These are phyloP conservation scores for Spodoptera littoralis DNA, from an alignment of 2,888 invertebrate genomes.

Conservation along the genomic window DNA sequence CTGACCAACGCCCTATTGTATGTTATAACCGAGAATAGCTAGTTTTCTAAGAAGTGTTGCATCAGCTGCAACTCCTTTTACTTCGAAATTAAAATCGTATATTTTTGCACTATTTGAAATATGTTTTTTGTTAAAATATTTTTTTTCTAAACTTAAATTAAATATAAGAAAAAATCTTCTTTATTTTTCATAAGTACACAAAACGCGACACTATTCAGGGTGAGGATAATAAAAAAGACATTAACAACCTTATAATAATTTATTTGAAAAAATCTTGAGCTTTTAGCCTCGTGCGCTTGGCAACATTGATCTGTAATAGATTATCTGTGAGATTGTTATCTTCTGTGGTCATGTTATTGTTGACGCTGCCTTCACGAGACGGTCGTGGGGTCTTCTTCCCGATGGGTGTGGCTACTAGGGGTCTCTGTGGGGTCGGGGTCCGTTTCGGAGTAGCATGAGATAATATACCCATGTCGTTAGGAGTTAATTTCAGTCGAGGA, in stretches of 20 bases:
- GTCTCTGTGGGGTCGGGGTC: conserved; percentile 60
- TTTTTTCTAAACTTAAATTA: too few species aligned
- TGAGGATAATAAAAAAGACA: conserved; percentile 10
- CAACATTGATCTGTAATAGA: conserved; percentile 93
- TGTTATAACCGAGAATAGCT: too few species aligned
- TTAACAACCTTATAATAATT: conserved; percentile 12
- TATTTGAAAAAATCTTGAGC: conserved; percentile 94
- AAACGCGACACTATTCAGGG: too few species aligned
- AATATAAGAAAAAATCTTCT: not conserved
- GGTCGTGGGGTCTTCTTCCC: conserved; percentile 49
- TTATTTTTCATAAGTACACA: conserved; percentile 6
- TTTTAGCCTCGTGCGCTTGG: conserved; percentile 92
- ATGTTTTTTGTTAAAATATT: too few species aligned
- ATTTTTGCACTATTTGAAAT: too few species aligned
- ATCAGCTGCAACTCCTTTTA: too few species aligned
- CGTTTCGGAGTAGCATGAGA: conserved; percentile 72
- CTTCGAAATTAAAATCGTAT: too few species aligned
- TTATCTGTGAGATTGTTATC: conserved; percentile 93
- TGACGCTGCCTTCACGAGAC: conserved; percentile 39
- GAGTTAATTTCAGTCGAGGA: conserved; percentile 81
- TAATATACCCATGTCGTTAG: conserved; percentile 76
- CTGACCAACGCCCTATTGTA: too few species aligned
- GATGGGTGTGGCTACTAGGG: conserved; percentile 70
- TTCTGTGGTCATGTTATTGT: conserved; percentile 55
- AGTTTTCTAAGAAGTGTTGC: too few species aligned